Conservation (phyloP, 1,140 invertebrate species). For the Drosophila watanabei region DNA sequence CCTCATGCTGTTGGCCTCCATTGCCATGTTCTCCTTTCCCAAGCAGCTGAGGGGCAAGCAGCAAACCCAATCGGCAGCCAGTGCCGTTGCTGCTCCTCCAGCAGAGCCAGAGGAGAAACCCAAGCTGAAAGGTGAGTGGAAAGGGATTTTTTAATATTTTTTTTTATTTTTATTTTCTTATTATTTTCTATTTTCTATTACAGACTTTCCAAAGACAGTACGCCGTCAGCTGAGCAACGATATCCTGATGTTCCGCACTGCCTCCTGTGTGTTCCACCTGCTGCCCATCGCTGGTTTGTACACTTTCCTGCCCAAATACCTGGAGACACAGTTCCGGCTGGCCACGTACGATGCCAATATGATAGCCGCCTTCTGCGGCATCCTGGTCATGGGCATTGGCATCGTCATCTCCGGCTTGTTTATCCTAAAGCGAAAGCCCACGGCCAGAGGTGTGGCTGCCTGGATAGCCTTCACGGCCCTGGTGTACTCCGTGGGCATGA, state of each 20-base stretch:
- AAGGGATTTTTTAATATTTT: not conserved
- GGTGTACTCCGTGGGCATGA: slow-evolving; percentile 95
- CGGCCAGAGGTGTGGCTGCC: slow-evolving; percentile 93
- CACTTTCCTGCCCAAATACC: slow-evolving; percentile 97
- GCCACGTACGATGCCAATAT: slow-evolving; percentile 95
- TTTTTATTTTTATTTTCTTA: not conserved
- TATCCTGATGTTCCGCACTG: slow-evolving; percentile 95
- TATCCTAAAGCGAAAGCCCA: slow-evolving; percentile 93
- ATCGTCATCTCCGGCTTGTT: slow-evolving; percentile 95
- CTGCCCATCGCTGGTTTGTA: slow-evolving; percentile 96
- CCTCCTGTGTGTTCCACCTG: slow-evolving; percentile 95
- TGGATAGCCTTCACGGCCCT: slow-evolving; percentile 96
- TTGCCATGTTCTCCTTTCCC: slow-evolving; percentile 96
- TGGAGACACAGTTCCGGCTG: slow-evolving; percentile 96
- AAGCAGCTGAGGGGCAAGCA: slow-evolving; percentile 87
- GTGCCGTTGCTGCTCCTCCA: slow-evolving; percentile 17
- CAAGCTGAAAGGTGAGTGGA: slow-evolving; percentile 67
- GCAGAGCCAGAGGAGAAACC: slow-evolving; percentile 73
- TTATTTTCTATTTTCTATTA: not conserved
- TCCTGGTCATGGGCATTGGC: slow-evolving; percentile 96
- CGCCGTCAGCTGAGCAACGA: slow-evolving; percentile 94
- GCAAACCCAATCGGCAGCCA: slow-evolving; percentile 22
- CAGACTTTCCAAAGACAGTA: slow-evolving; percentile 95
- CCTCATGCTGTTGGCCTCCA: slow-evolving; percentile 91
- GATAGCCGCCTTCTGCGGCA: slow-evolving; percentile 96